Percentiles rank a stretch among this genome's conserved stretches.
These are phyloP conservation scores for Pseudonaja textilis DNA, from an alignment of 2,113 vertebrate species.

Conservation along the genomic window DNA sequence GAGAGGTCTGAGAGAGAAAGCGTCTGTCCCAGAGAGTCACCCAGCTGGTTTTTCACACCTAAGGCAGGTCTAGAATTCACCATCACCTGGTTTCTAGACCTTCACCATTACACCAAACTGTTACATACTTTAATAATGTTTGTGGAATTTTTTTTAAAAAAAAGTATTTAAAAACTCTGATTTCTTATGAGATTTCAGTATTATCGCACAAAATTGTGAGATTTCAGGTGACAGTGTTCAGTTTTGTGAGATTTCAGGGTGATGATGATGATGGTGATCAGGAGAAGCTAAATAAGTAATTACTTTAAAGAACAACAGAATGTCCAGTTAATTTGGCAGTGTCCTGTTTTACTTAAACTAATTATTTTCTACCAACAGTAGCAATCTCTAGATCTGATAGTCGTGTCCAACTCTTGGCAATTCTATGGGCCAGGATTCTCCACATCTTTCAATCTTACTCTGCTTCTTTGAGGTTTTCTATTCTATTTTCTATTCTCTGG, in stretches of 20 bases:
- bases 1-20: not conserved
- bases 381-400: no score
- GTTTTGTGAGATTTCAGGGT: not conserved
- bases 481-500: not conserved
- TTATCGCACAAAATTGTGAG: not conserved
- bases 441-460: not conserved
- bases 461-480: not conserved
- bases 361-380: no score
- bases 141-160: not conserved
- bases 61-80: not conserved
- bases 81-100: not conserved
- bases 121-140: not conserved
- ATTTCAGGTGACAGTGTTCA: not conserved
- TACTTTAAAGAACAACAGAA: no score
- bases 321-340: no score
- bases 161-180: not conserved
- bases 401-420: not conserved
- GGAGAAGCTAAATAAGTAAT: no score
- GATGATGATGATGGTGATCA: no score
- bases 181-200: not conserved
- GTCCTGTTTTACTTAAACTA: no score
- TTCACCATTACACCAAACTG: not conserved
- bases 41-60: not conserved
- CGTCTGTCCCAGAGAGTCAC: not conserved
- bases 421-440: not conserved